Conservation (phyloP, 2,113 vertebrate genomes). For the Puntigrus tetrazona region DNA sequence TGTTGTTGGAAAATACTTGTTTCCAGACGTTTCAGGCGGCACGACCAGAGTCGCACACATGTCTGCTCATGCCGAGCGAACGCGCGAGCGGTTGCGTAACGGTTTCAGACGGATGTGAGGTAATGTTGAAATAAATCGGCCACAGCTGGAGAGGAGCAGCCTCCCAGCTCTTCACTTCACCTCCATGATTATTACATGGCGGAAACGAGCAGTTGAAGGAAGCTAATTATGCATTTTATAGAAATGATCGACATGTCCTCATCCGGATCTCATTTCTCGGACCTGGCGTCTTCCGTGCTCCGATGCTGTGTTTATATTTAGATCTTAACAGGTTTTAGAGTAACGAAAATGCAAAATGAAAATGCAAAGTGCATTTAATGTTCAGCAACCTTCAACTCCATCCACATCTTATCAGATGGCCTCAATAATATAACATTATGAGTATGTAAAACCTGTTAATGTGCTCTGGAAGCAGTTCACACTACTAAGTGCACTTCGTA, state of each 20-base stretch:
- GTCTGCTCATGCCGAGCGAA: background rate
- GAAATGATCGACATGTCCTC: background rate
- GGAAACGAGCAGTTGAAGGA: background rate
- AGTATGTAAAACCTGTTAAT: background rate
- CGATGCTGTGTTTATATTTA: background rate
- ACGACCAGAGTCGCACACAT: background rate
- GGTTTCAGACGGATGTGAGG: background rate
- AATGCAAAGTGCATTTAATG: background rate
- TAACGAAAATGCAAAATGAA: background rate
- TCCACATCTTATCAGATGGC: background rate
- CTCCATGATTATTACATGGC: background rate
- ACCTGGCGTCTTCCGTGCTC: background rate
- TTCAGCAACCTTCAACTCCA: background rate
- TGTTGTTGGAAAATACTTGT: background rate
- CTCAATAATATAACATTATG: background rate
- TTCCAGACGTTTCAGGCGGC: background rate
- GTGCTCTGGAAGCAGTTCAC: background rate
- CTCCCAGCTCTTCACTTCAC: background rate
- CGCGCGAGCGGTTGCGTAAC: background rate
- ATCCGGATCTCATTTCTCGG: background rate
- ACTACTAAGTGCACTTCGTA: background rate
- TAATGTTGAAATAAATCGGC: constrained; percentile 28
- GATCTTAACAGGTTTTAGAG: background rate
- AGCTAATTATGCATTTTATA: background rate
- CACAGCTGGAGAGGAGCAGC: constrained; percentile 7